Evolutionary conservation across 2,888 invertebrate genomes (phyloP).

Genomic region (Lithophane socia): DNA sequence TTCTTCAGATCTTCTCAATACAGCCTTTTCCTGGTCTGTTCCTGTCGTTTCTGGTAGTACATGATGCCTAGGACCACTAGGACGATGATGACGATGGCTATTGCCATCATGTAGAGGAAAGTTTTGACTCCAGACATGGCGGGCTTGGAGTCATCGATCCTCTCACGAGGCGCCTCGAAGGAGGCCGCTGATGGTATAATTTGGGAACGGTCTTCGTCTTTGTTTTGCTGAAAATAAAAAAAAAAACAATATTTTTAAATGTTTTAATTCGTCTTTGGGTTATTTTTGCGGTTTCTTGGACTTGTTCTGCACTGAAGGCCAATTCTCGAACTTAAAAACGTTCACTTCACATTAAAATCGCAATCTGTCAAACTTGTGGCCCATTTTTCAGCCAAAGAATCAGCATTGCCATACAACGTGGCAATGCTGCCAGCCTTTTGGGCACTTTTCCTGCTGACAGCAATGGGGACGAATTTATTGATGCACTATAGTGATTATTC

Average conservation of each 20-base stretch:
- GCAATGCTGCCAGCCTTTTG: no score
- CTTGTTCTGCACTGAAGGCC: background rate
- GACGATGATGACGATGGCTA: slow-evolving; percentile 95
- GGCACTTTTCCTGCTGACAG: no score
- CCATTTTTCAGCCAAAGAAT: no score
- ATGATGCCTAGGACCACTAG: slow-evolving; percentile 97
- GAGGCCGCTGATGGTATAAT: slow-evolving; percentile 97
- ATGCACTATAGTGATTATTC: no score
- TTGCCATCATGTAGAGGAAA: slow-evolving; percentile 96
- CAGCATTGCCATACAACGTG: no score
- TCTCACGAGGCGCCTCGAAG: slow-evolving; percentile 97
- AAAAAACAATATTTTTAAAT: background rate
- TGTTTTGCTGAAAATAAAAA: slow-evolving; percentile 86
- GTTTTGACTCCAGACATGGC: slow-evolving; percentile 97
- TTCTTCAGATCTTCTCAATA: slow-evolving; percentile 74
- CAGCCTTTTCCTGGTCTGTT: slow-evolving; percentile 96
- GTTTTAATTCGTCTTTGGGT: background rate
- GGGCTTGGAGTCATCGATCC: slow-evolving; percentile 96
- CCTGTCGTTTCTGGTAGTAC: slow-evolving; percentile 98
- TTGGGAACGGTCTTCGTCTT: slow-evolving; percentile 93
- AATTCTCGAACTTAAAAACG: no score
- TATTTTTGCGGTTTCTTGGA: background rate
- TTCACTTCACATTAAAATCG: no score
- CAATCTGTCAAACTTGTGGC: no score
- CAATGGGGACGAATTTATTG: no score